Evolutionary conservation across 1,140 invertebrate genomes (phyloP).

Genomic region (Hypsibius dujardini): DNA sequence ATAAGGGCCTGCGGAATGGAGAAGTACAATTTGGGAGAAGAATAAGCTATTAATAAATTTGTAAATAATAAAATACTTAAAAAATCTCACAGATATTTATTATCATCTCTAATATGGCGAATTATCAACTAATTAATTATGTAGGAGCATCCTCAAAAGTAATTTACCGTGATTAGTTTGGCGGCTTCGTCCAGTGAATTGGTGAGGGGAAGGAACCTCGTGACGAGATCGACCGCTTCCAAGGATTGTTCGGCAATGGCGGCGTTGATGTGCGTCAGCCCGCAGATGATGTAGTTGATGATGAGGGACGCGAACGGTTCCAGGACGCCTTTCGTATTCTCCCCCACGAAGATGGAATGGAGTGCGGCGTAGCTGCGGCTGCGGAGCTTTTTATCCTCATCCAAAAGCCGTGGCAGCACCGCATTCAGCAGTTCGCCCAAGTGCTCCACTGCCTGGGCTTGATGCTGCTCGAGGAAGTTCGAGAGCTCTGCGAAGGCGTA

Average conservation of each 20-base stretch:
- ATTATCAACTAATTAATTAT: no score
- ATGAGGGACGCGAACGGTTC: slow-evolving; percentile 7
- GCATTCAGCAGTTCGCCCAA: not conserved
- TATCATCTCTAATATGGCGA: no score
- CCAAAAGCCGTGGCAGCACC: not conserved
- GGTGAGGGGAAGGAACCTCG: no score
- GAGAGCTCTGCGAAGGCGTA: slow-evolving; percentile 4
- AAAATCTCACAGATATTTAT: no score
- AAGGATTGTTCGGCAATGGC: not conserved
- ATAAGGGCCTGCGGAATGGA: no score
- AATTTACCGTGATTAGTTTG: no score
- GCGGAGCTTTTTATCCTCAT: not conserved
- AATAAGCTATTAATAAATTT: no score
- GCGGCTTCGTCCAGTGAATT: no score
- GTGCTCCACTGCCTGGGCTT: not conserved
- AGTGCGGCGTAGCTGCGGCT: not conserved
- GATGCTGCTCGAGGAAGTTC: not conserved
- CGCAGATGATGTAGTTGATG: slow-evolving; percentile 12
- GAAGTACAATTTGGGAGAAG: no score
- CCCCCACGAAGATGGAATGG: not conserved
- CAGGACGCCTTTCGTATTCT: not conserved
- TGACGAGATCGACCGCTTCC: not conserved
- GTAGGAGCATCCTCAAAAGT: no score
- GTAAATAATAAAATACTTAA: no score
- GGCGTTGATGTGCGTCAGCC: slow-evolving; percentile 7